phyloP scores from a whole-genome alignment of 2,888 invertebrate species.

The Chorisops tibialis region DNA sequence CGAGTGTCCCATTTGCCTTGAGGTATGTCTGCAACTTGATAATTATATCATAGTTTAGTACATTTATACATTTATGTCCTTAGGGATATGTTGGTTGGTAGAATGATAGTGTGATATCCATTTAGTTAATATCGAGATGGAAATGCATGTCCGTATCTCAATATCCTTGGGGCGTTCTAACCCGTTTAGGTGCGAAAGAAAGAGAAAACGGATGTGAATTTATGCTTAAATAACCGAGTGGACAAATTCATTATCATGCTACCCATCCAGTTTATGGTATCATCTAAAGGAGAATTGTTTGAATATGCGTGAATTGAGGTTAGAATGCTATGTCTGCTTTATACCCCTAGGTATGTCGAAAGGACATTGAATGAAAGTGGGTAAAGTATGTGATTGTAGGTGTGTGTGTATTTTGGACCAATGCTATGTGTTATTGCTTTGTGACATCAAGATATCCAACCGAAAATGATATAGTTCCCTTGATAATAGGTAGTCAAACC shows the following conservation, averaged over 20 bases:
- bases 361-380: constrained; percentile 15
- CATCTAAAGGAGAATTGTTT: no score
- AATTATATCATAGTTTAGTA: constrained; percentile 40
- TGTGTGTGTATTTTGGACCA: background rate
- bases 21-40: constrained; percentile 43
- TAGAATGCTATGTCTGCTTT: no score
- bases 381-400: background rate
- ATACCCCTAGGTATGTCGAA: background rate
- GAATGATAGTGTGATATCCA: background rate
- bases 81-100: background rate
- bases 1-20: constrained; percentile 55
- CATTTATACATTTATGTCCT: no score
- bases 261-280: constrained; percentile 7
- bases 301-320: constrained; percentile 4
- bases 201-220: constrained; percentile 19
- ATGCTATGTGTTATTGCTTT: constrained; percentile 5
- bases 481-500: constrained; percentile 48
- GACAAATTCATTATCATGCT: constrained; percentile 31
- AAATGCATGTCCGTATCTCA: background rate
- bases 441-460: constrained; percentile 26
- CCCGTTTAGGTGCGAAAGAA: background rate
- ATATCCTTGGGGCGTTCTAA: constrained; percentile 16
- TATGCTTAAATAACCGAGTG: constrained; percentile 31
- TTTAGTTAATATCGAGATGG: background rate
- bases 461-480: constrained; percentile 32